Conservation (phyloP, 2,113 vertebrate genomes). For the Triplophysa dalaica region DNA sequence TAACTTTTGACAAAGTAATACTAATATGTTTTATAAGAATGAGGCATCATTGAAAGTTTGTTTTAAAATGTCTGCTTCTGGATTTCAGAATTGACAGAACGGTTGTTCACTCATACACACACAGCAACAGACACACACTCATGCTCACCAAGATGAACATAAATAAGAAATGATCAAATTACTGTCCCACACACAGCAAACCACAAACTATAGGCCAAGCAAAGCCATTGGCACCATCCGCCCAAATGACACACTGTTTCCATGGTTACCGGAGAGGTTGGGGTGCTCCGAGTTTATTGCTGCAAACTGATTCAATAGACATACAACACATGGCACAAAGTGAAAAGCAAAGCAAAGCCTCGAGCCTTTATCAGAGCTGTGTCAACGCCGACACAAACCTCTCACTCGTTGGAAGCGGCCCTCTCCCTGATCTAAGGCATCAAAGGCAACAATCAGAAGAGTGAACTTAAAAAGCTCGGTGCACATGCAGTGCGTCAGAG, state of each 20-base stretch:
- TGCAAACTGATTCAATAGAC: neutral
- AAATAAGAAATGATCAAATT: constrained; percentile 34
- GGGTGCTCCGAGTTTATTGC: neutral
- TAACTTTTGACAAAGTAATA: constrained; percentile 7
- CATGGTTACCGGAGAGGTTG: neutral
- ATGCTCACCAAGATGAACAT: neutral
- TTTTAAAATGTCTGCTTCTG: neutral
- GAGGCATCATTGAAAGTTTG: neutral
- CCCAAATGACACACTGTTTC: constrained; percentile 29
- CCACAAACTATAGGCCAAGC: constrained; percentile 29
- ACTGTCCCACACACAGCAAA: constrained; percentile 27
- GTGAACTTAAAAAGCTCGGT: constrained; percentile 61
- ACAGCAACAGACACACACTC: constrained; percentile 3
- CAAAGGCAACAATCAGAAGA: constrained; percentile 65
- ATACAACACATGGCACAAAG: constrained; percentile 23
- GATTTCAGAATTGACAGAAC: neutral
- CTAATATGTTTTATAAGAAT: neutral
- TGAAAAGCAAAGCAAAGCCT: neutral
- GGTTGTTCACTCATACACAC: neutral
- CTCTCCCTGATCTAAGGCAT: constrained; percentile 53
- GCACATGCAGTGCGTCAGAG: neutral
- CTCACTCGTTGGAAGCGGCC: constrained; percentile 15
- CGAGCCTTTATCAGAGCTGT: neutral
- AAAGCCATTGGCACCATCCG: constrained; percentile 18
- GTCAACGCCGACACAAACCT: neutral